Evolutionary conservation across 2,113 vertebrate species (phyloP).

Genomic region (Cercopithecus mona): DNA sequence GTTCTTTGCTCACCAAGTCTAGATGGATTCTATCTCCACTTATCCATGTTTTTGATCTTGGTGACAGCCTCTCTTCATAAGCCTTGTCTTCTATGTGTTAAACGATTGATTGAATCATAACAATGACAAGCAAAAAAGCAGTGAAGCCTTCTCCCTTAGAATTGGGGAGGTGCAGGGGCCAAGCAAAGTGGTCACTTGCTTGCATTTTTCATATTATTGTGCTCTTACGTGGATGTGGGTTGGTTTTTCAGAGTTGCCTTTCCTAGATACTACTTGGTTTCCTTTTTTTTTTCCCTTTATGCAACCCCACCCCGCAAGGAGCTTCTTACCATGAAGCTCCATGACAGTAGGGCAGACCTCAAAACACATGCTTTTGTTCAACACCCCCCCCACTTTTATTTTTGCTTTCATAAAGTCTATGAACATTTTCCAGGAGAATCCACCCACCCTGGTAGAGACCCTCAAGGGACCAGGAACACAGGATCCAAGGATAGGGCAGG

Average conservation of each 20-base stretch:
- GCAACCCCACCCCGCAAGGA: not conserved
- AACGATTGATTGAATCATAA: not conserved
- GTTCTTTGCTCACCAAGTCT: not conserved
- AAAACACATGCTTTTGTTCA: not conserved
- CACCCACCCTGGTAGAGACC: not conserved
- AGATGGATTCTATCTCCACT: not conserved
- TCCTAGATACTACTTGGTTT: not conserved
- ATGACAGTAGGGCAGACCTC: not conserved
- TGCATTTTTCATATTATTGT: not conserved
- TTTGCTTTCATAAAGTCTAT: not conserved
- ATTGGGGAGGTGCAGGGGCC: not conserved
- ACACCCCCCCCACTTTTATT: not conserved
- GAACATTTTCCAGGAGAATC: not conserved
- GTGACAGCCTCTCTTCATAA: not conserved
- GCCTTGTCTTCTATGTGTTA: not conserved
- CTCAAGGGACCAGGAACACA: not conserved
- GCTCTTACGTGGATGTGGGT: not conserved
- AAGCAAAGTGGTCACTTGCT: not conserved
- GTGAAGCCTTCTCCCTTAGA: not conserved
- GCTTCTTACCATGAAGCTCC: not conserved
- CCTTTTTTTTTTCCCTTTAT: not conserved
- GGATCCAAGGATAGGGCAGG: not conserved
- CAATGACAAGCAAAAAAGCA: not conserved
- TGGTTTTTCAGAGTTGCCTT: conserved; percentile 5
- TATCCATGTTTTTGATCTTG: not conserved